These are phyloP conservation scores for Leptobrachium ailaonicum DNA, from an alignment of 2,113 vertebrate genomes.

Conservation along the genomic window DNA sequence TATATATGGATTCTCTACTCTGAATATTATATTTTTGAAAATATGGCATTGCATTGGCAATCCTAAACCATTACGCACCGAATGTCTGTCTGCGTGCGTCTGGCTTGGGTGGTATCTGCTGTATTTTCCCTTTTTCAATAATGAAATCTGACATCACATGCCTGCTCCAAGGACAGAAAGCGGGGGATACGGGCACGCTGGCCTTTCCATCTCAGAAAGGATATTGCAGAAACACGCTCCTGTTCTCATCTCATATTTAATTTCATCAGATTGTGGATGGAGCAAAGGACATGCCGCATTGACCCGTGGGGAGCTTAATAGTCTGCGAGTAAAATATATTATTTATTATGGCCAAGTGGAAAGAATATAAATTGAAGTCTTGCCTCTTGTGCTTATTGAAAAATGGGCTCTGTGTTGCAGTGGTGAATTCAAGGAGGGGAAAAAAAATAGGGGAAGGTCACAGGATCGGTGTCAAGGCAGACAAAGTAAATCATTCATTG, in stretches of 20 bases:
- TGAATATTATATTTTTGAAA: too few relatives aligned
- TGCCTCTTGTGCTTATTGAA: constrained; percentile 26
- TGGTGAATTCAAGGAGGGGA: constrained; percentile 6
- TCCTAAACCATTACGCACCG: background rate
- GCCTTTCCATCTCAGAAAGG: background rate
- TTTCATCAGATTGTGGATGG: constrained; percentile 17
- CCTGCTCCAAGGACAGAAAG: constrained; percentile 11
- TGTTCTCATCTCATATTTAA: constrained; percentile 7
- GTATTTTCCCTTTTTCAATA: background rate
- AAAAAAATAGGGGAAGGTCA: constrained; percentile 19
- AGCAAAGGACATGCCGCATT: constrained; percentile 7
- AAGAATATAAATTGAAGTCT: constrained; percentile 29
- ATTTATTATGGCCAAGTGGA: constrained; percentile 24
- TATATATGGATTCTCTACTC: too few relatives aligned
- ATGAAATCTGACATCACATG: background rate
- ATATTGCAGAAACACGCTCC: constrained; percentile 3
- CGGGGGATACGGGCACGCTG: constrained; percentile 3
- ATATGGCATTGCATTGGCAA: background rate
- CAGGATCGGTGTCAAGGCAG: constrained; percentile 19
- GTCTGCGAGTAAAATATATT: constrained; percentile 26
- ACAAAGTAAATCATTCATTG: constrained; percentile 20
- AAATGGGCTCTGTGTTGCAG: constrained; percentile 7
- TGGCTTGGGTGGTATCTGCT: background rate
- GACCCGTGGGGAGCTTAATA: constrained; percentile 12
- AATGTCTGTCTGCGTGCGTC: background rate